Conservation (phyloP, 64 coral and sea anemone genomes). For the Astreopora myriophthalma region DNA sequence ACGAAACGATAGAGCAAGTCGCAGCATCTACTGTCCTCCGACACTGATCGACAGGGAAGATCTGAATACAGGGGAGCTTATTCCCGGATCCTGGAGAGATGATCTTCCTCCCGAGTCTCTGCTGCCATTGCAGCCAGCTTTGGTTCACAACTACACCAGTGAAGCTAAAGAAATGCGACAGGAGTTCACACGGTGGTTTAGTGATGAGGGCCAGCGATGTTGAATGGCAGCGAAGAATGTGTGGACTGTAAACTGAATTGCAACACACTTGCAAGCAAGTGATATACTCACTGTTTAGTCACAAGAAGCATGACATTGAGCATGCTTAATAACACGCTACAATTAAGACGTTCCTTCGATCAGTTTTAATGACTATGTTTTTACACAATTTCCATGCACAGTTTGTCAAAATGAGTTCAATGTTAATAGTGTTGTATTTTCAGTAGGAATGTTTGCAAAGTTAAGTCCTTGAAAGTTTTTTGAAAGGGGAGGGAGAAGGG, state of each 20-base stretch:
- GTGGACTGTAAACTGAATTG: not conserved
- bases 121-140: not conserved
- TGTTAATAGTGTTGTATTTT: too few species aligned
- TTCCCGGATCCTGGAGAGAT: constrained; percentile 54
- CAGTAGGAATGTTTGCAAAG: too few species aligned
- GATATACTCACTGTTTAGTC: too few species aligned
- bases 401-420: too few species aligned
- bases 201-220: constrained; percentile 31
- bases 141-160: not conserved
- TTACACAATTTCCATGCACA: too few species aligned
- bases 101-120: not conserved
- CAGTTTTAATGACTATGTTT: too few species aligned
- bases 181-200: constrained; percentile 8
- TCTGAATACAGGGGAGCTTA: not conserved
- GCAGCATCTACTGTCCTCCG: constrained; percentile 12
- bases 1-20: not conserved
- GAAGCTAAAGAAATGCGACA: not conserved
- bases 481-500: too few species aligned
- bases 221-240: constrained; percentile 17
- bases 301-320: too few species aligned
- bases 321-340: too few species aligned
- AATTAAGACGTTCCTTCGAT: too few species aligned
- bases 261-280: too few species aligned
- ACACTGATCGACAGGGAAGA: constrained; percentile 36
- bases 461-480: too few species aligned